These are phyloP conservation scores for Apolygus lucorum DNA, from an alignment of 1,140 invertebrate species.

Conservation along the genomic window DNA sequence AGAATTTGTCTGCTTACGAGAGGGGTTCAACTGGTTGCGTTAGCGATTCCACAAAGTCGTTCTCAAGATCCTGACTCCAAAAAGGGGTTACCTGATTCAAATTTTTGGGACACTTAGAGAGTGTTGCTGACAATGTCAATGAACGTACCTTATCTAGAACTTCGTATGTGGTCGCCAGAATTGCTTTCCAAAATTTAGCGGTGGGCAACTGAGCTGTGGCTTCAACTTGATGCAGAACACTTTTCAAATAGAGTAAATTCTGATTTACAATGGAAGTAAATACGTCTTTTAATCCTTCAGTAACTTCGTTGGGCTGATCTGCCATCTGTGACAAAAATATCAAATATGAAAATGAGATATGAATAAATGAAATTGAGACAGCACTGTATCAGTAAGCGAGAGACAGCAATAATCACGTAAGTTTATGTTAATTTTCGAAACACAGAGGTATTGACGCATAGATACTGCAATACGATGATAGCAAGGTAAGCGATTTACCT, in stretches of 20 bases:
- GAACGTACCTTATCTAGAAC: conserved; percentile 57
- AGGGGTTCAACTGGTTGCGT: no score
- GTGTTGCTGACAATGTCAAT: no score
- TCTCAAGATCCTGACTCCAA: no score
- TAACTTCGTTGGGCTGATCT: conserved; percentile 41
- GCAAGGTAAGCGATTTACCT: conserved; percentile 38
- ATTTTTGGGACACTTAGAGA: no score
- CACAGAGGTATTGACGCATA: background rate
- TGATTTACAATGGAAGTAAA: conserved; percentile 61
- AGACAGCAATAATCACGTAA: background rate
- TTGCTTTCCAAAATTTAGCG: conserved; percentile 69
- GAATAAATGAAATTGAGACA: no score
- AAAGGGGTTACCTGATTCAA: no score
- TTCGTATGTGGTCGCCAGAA: conserved; percentile 67
- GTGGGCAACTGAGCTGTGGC: conserved; percentile 44
- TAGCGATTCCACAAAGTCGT: no score
- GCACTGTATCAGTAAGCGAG: no score
- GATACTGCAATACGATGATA: no score
- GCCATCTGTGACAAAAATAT: conserved; percentile 37
- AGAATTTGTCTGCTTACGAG: no score
- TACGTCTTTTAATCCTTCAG: conserved; percentile 44
- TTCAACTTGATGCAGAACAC: conserved; percentile 49
- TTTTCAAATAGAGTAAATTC: conserved; percentile 56
- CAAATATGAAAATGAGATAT: no score
- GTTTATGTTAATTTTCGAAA: no score